Evolutionary conservation across 2,797 vertebrate species (phyloP).

Genomic region (Hydrolagus colliei): DNA sequence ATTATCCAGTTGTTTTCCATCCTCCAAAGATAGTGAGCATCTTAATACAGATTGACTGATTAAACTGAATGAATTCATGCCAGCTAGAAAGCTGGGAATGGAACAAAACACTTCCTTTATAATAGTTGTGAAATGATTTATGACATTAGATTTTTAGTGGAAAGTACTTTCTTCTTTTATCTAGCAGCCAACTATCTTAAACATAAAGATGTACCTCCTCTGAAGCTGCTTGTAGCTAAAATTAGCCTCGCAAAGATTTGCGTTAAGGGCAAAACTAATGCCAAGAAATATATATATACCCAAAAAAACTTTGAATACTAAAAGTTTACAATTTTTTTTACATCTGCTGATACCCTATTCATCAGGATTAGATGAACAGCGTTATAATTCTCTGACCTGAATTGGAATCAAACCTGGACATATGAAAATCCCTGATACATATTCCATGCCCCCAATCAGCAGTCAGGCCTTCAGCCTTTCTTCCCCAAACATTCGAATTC

Average conservation of each 20-base stretch:
- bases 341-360: no score
- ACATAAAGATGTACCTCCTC: neutral
- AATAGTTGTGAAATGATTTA: neutral
- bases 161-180: neutral
- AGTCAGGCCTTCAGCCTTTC: no score
- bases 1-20: neutral
- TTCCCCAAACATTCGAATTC: no score
- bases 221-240: no score
- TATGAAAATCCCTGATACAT: neutral
- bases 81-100: neutral
- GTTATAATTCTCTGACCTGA: neutral
- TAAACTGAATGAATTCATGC: neutral
- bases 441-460: no score
- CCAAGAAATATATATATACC: neutral
- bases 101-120: neutral
- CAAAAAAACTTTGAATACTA: neutral
- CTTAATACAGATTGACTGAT: slow-evolving; percentile 12
- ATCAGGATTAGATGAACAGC: no score
- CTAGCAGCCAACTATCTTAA: neutral
- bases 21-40: neutral
- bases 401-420: neutral
- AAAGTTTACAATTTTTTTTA: no score
- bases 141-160: neutral
- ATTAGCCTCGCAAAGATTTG: neutral
- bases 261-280: neutral